Evolutionary conservation across 2,113 vertebrate species (phyloP), one percentile per base, ranked within the genome.

Genomic region (Riparia riparia): DNA sequence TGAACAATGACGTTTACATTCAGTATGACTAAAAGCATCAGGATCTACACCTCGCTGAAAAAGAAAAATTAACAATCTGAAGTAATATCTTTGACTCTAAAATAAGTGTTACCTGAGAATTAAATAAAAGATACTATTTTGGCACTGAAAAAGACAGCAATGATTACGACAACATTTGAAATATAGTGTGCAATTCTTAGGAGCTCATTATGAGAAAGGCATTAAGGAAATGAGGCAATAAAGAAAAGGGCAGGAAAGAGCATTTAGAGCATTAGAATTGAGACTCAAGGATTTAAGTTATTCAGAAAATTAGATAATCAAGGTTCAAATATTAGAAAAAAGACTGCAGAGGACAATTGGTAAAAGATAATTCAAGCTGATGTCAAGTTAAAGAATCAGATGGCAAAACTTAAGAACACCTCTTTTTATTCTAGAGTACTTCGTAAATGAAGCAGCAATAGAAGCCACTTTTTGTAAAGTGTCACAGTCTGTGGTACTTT

Each of bases 171-270:
- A 66, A 26, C 21, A 57, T 87, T 85, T 95, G 44, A 92, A 86
- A 90, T 69, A 39, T 0, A 1, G 8, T 78, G 37, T 73, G n/a
- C 60, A 44, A 37, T 41, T 90, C 63, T 89, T 61, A 85, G 82
- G 20, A 77, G 25, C n/a, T 92, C 57, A 84, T 93, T 68, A 64
- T 79, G 72, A 79, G 14, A 82, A 45, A 81, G 12, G 26, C 80
- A 71, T 70, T 78, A 94, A 94, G 49, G 58, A 93, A 93, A 89
- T 72, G 32, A 91, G 26, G 26, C 37, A 90, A 77, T 29, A 78
- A 91, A 70, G 54, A 17, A 83, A 60, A 77, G 28, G 54, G 45
- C 90, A 81, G 34, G 31, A 90, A 71, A 93, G 49, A 81, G 16
- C n/a, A 82, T 79, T 82, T 49, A 74, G 34, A 37, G 24, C n/a